Base-by-base conservation (phyloP, 2,113 vertebrate genomes). In the Onychostoma macrolepis region DNA sequence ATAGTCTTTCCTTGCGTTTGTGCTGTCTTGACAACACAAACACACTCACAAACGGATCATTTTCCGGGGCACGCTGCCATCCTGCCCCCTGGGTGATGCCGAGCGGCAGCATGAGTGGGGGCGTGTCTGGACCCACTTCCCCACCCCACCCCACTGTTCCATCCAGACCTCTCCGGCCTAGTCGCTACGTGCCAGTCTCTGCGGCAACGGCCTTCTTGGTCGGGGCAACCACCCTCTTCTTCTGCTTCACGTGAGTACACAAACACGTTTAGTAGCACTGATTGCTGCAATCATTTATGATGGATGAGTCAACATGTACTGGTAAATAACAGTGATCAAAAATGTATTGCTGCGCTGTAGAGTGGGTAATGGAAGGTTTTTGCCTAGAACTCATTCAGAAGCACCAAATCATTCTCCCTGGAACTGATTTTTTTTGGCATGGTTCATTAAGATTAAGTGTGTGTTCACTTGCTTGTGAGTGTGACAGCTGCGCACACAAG, bases 161-260 rank as follows among this genome's bases (percentile, higher is more conserved):
- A 84, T 93, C 38, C 10, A 96, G 87, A 94, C 96, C 93, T 87
- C 96, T 96, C 93, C 96, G 91, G 93, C 97, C 97, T 89, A 99
- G 98, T 92, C 98, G 98, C 86, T 99, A 99, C 21, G 95, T 99
- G 86, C 98, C 98, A 0, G 97, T 99, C 90, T 97, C 97, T 0
- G 98, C 98, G 36, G 98, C 98, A 11, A 97, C 97, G 36, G 93
- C 97, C 95, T 99, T 99, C 95, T 93, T 99, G 85, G 98, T 99
- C 87, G 98, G 98, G 89, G 96, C 98, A 86, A 99, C 98, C 50
- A 98, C 97, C 3, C 97, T 99, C 89, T 99, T 99, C 96, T 99
- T 99, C 92, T 96, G 97, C 93, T 99, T 99, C 94, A 99, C 98
- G 98, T 99, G 95, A 99, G 98, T 99, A 88, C 63, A 15, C 38